Evolutionary conservation across 2,797 vertebrate species (phyloP), one percentile per base, ranked within the genome.

Genomic region (Peromyscus eremicus): DNA sequence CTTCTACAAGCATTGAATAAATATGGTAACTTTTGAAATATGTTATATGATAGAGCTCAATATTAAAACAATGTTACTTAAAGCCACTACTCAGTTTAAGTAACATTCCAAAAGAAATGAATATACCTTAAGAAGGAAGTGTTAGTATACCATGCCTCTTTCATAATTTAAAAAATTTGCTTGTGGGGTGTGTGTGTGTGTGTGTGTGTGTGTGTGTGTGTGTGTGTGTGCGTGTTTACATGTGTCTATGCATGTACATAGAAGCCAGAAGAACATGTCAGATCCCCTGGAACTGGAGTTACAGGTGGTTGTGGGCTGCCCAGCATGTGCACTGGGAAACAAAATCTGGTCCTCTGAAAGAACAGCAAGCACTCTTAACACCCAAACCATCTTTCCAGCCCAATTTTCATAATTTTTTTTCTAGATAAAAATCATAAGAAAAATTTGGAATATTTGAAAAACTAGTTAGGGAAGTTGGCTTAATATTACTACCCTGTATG

Each of bases 21-120:
- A 49, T 82, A 43, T 5, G 5, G 32, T 21, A 82, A 27, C 32
- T 60, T 88, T 62, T 34, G 0, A 75, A 80, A 81, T 43, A 6
- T 64, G 3, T n/a, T n/a, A 46, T 16, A 21, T 3, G 37, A 12
- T 68, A 76, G 77, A 46, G 1, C 34, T 68, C 1, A 91, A 52
- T 77, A 85, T 84, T 82, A 32, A 62, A 62, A 66, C 64, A n/a
- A 92, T 40, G 27, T 4, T 4, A 49, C 12, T 21, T 62, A 19
- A 91, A 60, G 14, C 13, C 11, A 85, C 73, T 9, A 46, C 3
- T 12, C 21, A 37, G 32, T 37, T 96, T 64, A 84, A 92, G 40
- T 64, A 70, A 68, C 64, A 82, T 46, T 96, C 5, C 70, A 46
- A 88, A 94, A 81, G 29, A 94, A 95, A 90, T 27, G 87, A 92